Percentiles rank a stretch among this genome's conserved stretches.
Conservation (phyloP, 1,140 invertebrate species). For the Drosophila sturtevanti region DNA sequence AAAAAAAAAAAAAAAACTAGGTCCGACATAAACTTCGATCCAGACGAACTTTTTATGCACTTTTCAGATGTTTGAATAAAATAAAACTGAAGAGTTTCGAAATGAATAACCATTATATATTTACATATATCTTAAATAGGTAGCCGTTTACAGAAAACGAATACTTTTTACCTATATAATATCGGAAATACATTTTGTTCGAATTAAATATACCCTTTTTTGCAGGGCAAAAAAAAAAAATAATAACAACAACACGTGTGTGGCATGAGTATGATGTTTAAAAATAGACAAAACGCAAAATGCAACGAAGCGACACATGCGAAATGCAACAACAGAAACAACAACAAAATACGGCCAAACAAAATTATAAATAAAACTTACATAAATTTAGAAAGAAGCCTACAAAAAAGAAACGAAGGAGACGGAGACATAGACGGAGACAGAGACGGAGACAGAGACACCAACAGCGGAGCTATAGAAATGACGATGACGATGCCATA, state of each 20-base stretch:
- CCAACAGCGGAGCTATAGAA: neutral
- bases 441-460: neutral
- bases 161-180: too few species aligned
- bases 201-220: neutral
- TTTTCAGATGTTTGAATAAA: too few species aligned
- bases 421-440: neutral
- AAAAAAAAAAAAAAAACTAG: slow-evolving; percentile 25
- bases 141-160: too few species aligned
- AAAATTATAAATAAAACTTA: slow-evolving; percentile 80
- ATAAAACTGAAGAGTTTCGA: too few species aligned
- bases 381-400: slow-evolving; percentile 68
- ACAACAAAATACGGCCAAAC: slow-evolving; percentile 51
- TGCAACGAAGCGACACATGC: slow-evolving; percentile 51
- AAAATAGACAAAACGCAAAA: slow-evolving; percentile 46
- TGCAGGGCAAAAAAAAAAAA: slow-evolving; percentile 13
- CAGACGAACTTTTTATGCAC: too few species aligned
- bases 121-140: too few species aligned
- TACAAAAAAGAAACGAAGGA: neutral
- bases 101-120: too few species aligned
- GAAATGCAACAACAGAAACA: slow-evolving; percentile 48
- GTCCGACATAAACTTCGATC: slow-evolving; percentile 32
- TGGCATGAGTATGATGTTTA: slow-evolving; percentile 38
- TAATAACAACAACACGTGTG: slow-evolving; percentile 19
- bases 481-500: too few species aligned
- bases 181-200: too few species aligned